phyloP scores from a whole-genome alignment of 2,888 invertebrate species.

The Eristalis tenax region DNA sequence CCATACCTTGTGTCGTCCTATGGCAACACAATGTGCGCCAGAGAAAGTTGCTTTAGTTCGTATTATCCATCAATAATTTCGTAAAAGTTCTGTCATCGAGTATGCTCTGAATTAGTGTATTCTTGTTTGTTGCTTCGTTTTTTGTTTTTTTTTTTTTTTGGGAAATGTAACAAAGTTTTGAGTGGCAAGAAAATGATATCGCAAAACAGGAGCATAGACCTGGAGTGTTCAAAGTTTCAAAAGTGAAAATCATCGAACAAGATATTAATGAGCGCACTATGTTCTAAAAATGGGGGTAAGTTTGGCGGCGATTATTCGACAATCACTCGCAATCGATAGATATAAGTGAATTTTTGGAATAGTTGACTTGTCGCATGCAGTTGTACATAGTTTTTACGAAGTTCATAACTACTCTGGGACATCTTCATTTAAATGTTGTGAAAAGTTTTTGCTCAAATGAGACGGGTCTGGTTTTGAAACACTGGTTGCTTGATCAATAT shows the following conservation, averaged over 20 bases:
- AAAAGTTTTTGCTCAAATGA: no score
- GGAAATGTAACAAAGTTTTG: slow-evolving; percentile 5
- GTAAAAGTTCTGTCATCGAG: not conserved
- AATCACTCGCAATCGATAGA: no score
- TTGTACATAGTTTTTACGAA: no score
- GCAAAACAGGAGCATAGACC: slow-evolving; percentile 1
- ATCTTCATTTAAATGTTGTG: no score
- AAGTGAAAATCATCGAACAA: not conserved
- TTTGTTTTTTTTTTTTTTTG: not conserved
- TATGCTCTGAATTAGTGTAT: not conserved
- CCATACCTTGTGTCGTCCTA: slow-evolving; percentile 2
- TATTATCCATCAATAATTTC: slow-evolving; percentile 39
- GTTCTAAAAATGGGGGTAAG: not conserved
- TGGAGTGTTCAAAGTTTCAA: not conserved
- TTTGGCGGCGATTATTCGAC: not conserved
- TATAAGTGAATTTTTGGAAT: no score
- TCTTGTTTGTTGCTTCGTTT: not conserved
- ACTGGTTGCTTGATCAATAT: no score
- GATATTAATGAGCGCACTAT: not conserved
- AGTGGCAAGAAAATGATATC: not conserved
- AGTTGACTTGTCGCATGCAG: no score
- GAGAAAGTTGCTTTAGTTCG: slow-evolving; percentile 1
- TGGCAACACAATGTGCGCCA: not conserved
- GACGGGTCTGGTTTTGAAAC: no score
- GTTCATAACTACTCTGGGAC: no score